A percentile compares a stretch with the other conserved stretches of the same genome.
These are phyloP conservation scores for Troides aeacus DNA, from an alignment of 2,888 invertebrate species.

Conservation along the genomic window DNA sequence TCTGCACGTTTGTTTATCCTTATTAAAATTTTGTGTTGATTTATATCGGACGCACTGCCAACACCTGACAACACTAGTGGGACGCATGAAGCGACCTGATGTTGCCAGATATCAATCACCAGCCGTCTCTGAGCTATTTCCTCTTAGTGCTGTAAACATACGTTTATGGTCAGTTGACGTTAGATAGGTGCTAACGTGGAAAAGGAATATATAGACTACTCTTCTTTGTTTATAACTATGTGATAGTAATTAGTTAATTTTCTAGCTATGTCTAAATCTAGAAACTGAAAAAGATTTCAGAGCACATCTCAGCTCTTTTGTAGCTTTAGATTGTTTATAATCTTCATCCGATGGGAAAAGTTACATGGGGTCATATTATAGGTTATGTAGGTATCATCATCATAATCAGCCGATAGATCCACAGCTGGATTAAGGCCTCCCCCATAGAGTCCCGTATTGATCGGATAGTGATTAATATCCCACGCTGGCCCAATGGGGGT, in stretches of 20 bases:
- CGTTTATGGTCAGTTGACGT: slow-evolving; percentile 6
- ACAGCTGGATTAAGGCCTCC: too few relatives aligned
- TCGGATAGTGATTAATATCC: too few relatives aligned
- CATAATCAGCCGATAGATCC: not conserved
- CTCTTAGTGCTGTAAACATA: slow-evolving; percentile 17
- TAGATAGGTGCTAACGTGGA: not conserved
- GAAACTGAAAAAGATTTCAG: too few relatives aligned
- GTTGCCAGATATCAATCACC: slow-evolving; percentile 29
- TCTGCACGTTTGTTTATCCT: slow-evolving; percentile 30
- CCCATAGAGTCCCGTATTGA: too few relatives aligned
- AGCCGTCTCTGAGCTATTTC: slow-evolving; percentile 24
- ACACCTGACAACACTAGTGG: slow-evolving; percentile 41
- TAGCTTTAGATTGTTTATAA: not conserved
- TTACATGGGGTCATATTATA: not conserved
- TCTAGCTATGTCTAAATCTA: too few relatives aligned
- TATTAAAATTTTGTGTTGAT: slow-evolving; percentile 44
- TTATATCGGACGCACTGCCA: slow-evolving; percentile 43
- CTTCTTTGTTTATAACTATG: too few relatives aligned
- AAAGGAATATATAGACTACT: too few relatives aligned
- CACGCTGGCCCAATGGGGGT: too few relatives aligned
- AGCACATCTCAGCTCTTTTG: not conserved
- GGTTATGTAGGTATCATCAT: not conserved
- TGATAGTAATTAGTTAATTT: too few relatives aligned
- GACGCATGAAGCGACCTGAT: slow-evolving; percentile 3
- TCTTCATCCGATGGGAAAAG: not conserved